Conservation (phyloP, 2,888 invertebrate genomes). For the Cylindroiulus punctatus region DNA sequence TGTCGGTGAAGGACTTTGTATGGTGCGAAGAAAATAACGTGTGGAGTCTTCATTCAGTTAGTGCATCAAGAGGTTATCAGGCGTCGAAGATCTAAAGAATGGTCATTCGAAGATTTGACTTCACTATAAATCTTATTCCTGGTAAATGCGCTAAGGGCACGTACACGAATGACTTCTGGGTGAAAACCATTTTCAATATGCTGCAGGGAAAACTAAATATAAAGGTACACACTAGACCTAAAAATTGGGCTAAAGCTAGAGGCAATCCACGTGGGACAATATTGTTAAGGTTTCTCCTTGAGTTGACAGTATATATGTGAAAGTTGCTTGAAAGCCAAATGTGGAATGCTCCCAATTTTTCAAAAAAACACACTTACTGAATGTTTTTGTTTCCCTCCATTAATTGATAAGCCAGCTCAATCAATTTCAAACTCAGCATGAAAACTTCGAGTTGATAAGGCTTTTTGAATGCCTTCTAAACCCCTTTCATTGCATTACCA, state of each 20-base stretch:
- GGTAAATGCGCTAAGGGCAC: background rate
- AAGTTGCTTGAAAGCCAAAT: too few relatives aligned
- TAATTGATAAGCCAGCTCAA: background rate
- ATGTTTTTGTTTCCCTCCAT: background rate
- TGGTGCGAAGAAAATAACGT: background rate
- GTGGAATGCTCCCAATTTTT: too few relatives aligned
- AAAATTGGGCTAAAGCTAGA: too few relatives aligned
- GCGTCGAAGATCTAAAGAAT: background rate
- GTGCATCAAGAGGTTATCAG: background rate
- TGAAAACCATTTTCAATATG: too few relatives aligned
- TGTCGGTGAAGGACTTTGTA: background rate
- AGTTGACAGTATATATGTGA: too few relatives aligned
- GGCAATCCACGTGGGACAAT: too few relatives aligned
- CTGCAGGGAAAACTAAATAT: too few relatives aligned
- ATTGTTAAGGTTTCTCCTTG: too few relatives aligned
- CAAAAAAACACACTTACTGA: background rate
- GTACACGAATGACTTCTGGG: too few relatives aligned
- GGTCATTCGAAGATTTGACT: background rate
- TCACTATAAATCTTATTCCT: background rate
- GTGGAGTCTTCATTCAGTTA: background rate
- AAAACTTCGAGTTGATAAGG: background rate
- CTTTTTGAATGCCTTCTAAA: background rate
- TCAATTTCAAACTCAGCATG: background rate
- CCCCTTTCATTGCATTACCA: background rate
- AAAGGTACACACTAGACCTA: too few relatives aligned